Evolutionary conservation across 2,888 invertebrate species (phyloP), one percentile per base, ranked within the genome.

Genomic region (Metallyticus violacea): DNA sequence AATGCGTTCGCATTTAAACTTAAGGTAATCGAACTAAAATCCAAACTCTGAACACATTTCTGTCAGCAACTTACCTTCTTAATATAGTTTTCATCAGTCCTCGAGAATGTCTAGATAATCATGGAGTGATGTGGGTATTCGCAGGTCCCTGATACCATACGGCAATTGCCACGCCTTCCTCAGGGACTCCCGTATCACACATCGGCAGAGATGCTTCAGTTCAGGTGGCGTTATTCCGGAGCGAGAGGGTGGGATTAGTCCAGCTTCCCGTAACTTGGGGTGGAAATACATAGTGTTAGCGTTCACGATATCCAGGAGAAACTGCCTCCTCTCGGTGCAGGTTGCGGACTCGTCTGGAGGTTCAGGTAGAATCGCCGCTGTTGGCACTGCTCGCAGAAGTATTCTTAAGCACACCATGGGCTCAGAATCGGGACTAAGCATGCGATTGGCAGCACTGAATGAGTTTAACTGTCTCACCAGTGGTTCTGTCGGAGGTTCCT

Each of bases 201-300:
- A 97, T 88, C 97, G 93, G 89, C 96, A 95, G 3, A 97, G 91
- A 91, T 97, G 97, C 89, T 95, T 96, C 86, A 97, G 91, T 89
- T 96, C 95, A n/a, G 95, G 94, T 1, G 96, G 95, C 87, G 90
- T 91, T 6, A 94, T 88, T 0, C 95, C 95, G 90, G 94, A 95
- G 86, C 95, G 92, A 3, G 93, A 93, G 26, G 85, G 79, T 6
- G 86, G 86, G 26, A 88, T 79, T 22, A 86, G 22, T 4, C 79
- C 86, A n/a, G 30, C 40, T 5, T 30, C 25, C 0, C 78, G 6
- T 2, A 86, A 40, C 40, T 26, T 77, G 6, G 81, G 78, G 7
- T 81, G 82, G 25, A 28, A 28, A 22, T 85, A 85, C 62, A 85
- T 25, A 30, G 3, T 85, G 7, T 25, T 26, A 7, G 22, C 6